phyloP scores from a whole-genome alignment of 2,797 vertebrate genomes.

The Lates japonicus region DNA sequence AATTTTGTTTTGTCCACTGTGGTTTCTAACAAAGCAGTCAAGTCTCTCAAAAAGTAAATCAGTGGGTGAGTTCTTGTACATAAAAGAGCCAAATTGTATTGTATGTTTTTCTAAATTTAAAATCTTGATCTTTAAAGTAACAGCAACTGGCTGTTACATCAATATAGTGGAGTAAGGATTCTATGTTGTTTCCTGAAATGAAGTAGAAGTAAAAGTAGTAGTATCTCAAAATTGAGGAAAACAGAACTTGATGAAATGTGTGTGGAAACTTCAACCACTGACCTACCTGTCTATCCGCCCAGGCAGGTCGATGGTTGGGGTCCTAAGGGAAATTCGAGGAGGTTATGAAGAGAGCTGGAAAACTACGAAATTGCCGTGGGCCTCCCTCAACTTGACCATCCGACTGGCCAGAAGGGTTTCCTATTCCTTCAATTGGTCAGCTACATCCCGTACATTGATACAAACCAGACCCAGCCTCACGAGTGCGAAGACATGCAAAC shows the following conservation, averaged over 20 bases:
- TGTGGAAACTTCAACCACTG: not conserved
- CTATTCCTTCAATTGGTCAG: constrained; percentile 67
- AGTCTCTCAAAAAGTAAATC: not conserved
- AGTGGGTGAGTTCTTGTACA: not conserved
- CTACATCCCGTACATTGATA: constrained; percentile 37
- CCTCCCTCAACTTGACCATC: constrained; percentile 91
- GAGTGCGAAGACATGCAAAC: constrained; percentile 35
- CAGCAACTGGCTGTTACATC: not conserved
- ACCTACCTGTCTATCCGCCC: not conserved
- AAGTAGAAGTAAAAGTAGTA: not conserved
- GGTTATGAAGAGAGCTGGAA: constrained; percentile 91
- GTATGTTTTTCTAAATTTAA: too few species aligned
- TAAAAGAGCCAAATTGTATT: not conserved
- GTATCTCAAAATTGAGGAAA: not conserved
- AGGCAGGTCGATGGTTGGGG: constrained; percentile 87
- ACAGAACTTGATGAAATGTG: not conserved
- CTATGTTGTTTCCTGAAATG: not conserved
- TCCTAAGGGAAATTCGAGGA: constrained; percentile 93
- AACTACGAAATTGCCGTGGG: constrained; percentile 92
- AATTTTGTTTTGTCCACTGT: too few species aligned
- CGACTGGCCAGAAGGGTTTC: constrained; percentile 91
- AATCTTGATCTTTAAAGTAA: too few species aligned
- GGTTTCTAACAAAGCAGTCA: too few species aligned
- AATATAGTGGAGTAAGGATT: not conserved
- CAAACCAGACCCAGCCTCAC: constrained; percentile 26